phyloP scores from a whole-genome alignment of 2,888 invertebrate species.

The Polietes domitor region DNA sequence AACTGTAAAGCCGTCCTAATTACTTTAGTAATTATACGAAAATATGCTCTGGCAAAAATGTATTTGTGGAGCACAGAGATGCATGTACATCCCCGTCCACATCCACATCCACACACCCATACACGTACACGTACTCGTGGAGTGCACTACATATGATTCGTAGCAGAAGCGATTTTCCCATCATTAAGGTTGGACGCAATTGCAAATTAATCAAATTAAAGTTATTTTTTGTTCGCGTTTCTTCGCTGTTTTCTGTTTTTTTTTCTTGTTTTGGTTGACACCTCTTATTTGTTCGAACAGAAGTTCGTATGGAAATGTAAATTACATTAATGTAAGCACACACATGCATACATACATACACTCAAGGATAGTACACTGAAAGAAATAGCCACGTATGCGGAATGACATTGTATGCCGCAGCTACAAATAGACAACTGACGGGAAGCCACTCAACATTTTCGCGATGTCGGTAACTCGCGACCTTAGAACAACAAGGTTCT shows the following conservation, averaged over 20 bases:
- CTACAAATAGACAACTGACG: too few relatives aligned
- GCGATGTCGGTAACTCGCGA: too few relatives aligned
- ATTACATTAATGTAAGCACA: slow-evolving; percentile 44
- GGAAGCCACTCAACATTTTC: too few relatives aligned
- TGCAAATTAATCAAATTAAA: slow-evolving; percentile 77
- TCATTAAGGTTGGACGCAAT: slow-evolving; percentile 73
- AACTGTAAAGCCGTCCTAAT: slow-evolving; percentile 64
- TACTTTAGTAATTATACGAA: slow-evolving; percentile 68
- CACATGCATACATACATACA: not conserved
- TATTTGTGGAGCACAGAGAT: slow-evolving; percentile 34
- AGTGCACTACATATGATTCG: slow-evolving; percentile 48
- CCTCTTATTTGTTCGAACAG: slow-evolving; percentile 18
- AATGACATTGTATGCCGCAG: too few relatives aligned
- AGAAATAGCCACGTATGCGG: too few relatives aligned
- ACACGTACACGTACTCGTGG: too few relatives aligned
- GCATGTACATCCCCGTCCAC: slow-evolving; percentile 10
- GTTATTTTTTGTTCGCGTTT: slow-evolving; percentile 69
- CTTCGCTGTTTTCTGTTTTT: slow-evolving; percentile 9
- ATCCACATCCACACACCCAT: slow-evolving; percentile 1
- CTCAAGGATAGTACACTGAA: not conserved
- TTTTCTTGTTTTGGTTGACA: slow-evolving; percentile 15
- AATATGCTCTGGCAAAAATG: slow-evolving; percentile 41
- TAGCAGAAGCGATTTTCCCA: slow-evolving; percentile 72
- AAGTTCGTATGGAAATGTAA: slow-evolving; percentile 41
- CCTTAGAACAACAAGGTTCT: too few relatives aligned